A percentile compares a stretch with the other conserved stretches of the same genome.
Conservation (phyloP, 2,113 vertebrate species). For the Peromyscus californicus region DNA sequence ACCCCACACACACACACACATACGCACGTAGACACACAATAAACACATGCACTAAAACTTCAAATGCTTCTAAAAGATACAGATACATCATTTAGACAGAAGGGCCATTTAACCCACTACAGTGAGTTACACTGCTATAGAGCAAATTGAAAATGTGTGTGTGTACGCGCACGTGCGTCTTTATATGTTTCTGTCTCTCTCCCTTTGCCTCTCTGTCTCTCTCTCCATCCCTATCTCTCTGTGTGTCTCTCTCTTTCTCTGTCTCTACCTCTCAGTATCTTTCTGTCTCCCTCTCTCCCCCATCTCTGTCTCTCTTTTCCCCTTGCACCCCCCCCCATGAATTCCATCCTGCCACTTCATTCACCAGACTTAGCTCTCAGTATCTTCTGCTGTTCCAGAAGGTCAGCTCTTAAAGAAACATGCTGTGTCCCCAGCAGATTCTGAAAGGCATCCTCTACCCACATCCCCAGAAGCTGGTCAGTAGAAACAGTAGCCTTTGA, state of each 20-base stretch:
- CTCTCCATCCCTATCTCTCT: background rate
- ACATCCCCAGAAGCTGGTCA: background rate
- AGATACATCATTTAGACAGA: background rate
- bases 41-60: background rate
- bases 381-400: background rate
- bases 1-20: background rate
- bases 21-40: background rate
- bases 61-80: background rate
- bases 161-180: background rate
- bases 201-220: background rate
- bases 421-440: background rate
- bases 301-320: background rate
- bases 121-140: background rate
- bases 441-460: background rate
- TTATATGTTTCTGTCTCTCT: background rate
- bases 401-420: slow-evolving; percentile 1
- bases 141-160: background rate
- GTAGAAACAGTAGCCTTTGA: background rate
- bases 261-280: background rate
- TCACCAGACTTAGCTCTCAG: background rate
- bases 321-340: too few species aligned
- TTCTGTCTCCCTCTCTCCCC: too few species aligned
- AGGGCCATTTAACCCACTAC: background rate
- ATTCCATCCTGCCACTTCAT: background rate
- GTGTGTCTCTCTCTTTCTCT: too few species aligned